Conservation (phyloP, 1,140 invertebrate genomes). For the Drosophila kanapiae region DNA sequence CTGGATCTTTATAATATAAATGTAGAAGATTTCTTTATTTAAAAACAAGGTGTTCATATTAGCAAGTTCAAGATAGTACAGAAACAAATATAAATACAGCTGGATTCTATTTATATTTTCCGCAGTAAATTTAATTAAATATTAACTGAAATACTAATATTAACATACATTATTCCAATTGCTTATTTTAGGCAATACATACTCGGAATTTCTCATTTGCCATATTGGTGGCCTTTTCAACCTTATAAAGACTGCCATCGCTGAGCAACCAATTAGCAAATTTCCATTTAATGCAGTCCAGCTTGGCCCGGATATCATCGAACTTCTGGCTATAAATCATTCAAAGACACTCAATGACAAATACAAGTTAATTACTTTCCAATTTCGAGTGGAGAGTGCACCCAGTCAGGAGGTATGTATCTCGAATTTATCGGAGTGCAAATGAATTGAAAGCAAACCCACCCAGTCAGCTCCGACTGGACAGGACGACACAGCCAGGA, state of each 20-base stretch:
- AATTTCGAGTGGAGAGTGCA: constrained; percentile 23
- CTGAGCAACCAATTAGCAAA: constrained; percentile 5
- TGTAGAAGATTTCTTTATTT: background rate
- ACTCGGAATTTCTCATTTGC: background rate
- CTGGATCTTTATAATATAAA: too few species aligned
- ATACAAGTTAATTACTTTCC: constrained; percentile 53
- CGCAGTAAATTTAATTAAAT: background rate
- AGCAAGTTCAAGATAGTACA: background rate
- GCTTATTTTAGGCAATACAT: background rate
- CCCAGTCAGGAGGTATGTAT: constrained; percentile 14
- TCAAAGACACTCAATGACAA: constrained; percentile 35
- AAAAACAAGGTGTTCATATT: background rate
- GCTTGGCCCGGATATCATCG: background rate
- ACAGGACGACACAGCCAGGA: constrained; percentile 6
- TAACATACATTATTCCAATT: too few species aligned
- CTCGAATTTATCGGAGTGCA: constrained; percentile 50
- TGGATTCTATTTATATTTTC: background rate
- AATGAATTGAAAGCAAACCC: constrained; percentile 66
- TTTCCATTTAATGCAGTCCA: constrained; percentile 1
- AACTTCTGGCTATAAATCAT: constrained; percentile 40
- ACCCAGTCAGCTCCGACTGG: constrained; percentile 5
- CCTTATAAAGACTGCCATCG: background rate
- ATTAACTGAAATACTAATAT: too few species aligned
- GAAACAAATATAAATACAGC: background rate
- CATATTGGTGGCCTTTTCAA: background rate